Evolutionary conservation across 2,888 invertebrate species (phyloP).

Genomic region (Hanleya hanleyi): DNA sequence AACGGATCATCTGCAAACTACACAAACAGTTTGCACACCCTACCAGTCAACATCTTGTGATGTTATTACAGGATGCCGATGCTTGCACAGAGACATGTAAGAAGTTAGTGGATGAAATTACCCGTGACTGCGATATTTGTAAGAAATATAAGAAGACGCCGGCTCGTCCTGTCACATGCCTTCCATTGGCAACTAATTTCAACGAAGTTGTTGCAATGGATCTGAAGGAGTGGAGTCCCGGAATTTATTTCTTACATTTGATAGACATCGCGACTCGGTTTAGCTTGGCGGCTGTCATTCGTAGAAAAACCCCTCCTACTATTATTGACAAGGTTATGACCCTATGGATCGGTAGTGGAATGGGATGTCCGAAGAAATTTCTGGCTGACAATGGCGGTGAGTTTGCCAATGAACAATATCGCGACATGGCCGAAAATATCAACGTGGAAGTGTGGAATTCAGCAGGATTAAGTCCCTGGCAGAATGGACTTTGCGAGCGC

Average conservation of each 20-base stretch:
- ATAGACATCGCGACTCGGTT: constrained; percentile 32
- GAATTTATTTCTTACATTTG: constrained; percentile 20
- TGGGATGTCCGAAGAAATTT: constrained; percentile 19
- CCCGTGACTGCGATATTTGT: background rate
- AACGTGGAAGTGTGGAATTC: too few species aligned
- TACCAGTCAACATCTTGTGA: background rate
- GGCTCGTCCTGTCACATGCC: background rate
- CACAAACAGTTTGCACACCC: constrained; percentile 2
- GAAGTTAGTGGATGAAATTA: background rate
- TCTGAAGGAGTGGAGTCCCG: background rate
- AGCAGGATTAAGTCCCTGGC: too few species aligned
- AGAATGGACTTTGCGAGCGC: too few species aligned
- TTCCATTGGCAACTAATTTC: constrained; percentile 10
- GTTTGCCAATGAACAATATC: constrained; percentile 33
- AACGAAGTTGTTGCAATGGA: constrained; percentile 12
- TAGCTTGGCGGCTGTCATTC: constrained; percentile 28
- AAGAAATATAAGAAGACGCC: too few species aligned
- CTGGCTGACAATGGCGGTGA: constrained; percentile 32
- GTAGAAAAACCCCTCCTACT: constrained; percentile 25
- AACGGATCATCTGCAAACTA: background rate
- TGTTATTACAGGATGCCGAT: background rate
- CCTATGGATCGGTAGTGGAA: constrained; percentile 27
- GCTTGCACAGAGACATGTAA: background rate
- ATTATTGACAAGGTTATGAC: constrained; percentile 24
- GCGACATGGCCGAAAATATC: constrained; percentile 32